Evolutionary conservation across 1,140 invertebrate genomes (phyloP).

Genomic region (Reticulitermes speratus): DNA sequence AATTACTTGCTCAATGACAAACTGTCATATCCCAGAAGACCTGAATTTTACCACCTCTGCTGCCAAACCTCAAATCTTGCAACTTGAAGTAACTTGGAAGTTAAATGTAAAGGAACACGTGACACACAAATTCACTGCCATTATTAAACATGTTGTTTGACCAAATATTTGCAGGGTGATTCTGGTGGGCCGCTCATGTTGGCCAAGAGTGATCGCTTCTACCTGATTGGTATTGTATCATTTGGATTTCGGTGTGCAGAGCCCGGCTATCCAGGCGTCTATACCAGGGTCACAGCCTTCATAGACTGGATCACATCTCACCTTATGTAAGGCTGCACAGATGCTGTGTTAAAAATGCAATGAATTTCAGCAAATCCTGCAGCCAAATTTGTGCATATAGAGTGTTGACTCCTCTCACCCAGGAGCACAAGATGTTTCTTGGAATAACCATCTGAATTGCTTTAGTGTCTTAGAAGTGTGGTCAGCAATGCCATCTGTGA

Average conservation of each 20-base stretch:
- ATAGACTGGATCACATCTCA: slow-evolving; percentile 57
- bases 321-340: not conserved
- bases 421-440: not conserved
- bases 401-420: not conserved
- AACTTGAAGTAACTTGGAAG: not conserved
- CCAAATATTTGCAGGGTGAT: slow-evolving; percentile 61
- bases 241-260: slow-evolving; percentile 73
- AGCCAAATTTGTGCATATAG: not conserved
- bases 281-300: slow-evolving; percentile 68
- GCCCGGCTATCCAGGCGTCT: slow-evolving; percentile 71
- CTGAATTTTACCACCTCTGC: too few relatives aligned
- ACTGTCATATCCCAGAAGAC: too few relatives aligned
- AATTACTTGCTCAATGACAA: too few relatives aligned
- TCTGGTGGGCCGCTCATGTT: slow-evolving; percentile 78
- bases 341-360: not conserved
- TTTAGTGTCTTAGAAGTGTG: too few relatives aligned
- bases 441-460: too few relatives aligned
- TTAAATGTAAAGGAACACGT: not conserved
- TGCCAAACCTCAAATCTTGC: too few relatives aligned
- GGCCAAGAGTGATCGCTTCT: not conserved
- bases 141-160: not conserved
- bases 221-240: slow-evolving; percentile 67
- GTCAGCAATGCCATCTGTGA: too few relatives aligned
- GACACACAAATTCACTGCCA: not conserved
- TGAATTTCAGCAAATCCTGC: not conserved